A percentile compares a stretch with the other conserved stretches of the same genome.
phyloP scores from a whole-genome alignment of 2,797 vertebrate genomes.

The Hylomyscus alleni region DNA sequence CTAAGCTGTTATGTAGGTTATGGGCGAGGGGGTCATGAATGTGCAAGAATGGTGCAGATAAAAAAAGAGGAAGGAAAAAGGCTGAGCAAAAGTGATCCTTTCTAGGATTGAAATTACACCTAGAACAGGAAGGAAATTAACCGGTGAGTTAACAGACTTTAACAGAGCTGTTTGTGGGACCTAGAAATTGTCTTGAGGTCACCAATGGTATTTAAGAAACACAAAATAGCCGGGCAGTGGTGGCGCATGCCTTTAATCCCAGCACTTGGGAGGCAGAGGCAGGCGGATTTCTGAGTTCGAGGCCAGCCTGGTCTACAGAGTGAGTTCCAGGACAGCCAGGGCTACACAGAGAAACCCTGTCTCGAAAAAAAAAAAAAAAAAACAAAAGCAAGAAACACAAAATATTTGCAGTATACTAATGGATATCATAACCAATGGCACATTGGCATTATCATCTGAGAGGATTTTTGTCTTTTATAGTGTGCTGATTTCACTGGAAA shows the following conservation, averaged over 20 bases:
- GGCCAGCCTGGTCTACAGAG: too few relatives aligned
- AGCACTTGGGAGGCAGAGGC: too few relatives aligned
- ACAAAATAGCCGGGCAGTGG: too few relatives aligned
- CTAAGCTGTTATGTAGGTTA: not conserved
- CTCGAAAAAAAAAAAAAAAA: too few relatives aligned
- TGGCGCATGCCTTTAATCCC: too few relatives aligned
- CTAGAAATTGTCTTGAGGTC: not conserved
- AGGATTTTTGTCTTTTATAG: not conserved
- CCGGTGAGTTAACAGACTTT: not conserved
- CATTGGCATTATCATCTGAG: not conserved
- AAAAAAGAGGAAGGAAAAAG: not conserved
- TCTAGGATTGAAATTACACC: not conserved
- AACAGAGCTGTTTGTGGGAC: not conserved
- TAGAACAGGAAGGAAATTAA: not conserved
- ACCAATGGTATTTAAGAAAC: not conserved
- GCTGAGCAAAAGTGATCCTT: not conserved
- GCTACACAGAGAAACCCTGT: too few relatives aligned
- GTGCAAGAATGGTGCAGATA: not conserved
- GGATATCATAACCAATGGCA: not conserved
- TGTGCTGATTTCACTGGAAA: not conserved
- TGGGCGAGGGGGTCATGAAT: not conserved
- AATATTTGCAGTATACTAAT: not conserved
- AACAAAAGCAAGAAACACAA: too few relatives aligned
- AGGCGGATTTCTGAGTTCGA: too few relatives aligned
- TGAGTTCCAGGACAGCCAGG: too few relatives aligned